Evolutionary conservation across 2,888 invertebrate species (phyloP).

Genomic region (Cryptosula pallasiana): DNA sequence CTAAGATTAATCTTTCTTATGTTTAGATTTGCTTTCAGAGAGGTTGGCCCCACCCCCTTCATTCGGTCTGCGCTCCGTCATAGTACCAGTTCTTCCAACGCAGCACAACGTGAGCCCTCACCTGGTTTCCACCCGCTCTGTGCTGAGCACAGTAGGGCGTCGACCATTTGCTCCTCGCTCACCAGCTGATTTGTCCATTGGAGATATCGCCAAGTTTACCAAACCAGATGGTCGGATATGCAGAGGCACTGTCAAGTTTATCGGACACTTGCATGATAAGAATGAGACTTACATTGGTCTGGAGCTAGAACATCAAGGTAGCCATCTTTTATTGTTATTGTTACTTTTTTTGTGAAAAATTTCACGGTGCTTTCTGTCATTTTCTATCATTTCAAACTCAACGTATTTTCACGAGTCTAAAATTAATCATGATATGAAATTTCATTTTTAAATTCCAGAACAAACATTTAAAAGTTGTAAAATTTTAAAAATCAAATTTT

Average conservation of each 20-base stretch:
- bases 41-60: not conserved
- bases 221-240: slow-evolving; percentile 50
- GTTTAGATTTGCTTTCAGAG: slow-evolving; percentile 23
- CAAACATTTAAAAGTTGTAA: no score
- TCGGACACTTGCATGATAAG: slow-evolving; percentile 50
- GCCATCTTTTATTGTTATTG: not conserved
- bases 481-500: no score
- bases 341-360: no score
- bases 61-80: not conserved
- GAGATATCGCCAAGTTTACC: slow-evolving; percentile 51
- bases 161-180: slow-evolving; percentile 49
- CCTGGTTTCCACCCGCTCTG: not conserved
- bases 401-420: no score
- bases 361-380: no score
- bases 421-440: not conserved
- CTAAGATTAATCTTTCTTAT: slow-evolving; percentile 5
- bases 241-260: slow-evolving; percentile 48
- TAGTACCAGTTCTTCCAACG: slow-evolving; percentile 21
- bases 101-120: not conserved
- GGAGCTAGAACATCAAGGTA: slow-evolving; percentile 52
- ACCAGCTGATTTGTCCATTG: slow-evolving; percentile 44
- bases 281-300: slow-evolving; percentile 50
- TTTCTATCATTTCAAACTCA: no score
- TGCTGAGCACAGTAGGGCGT: slow-evolving; percentile 36
- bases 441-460: no score